phyloP scores from a whole-genome alignment of 1,140 invertebrate genomes.

The Plectrocnemia conspersa region DNA sequence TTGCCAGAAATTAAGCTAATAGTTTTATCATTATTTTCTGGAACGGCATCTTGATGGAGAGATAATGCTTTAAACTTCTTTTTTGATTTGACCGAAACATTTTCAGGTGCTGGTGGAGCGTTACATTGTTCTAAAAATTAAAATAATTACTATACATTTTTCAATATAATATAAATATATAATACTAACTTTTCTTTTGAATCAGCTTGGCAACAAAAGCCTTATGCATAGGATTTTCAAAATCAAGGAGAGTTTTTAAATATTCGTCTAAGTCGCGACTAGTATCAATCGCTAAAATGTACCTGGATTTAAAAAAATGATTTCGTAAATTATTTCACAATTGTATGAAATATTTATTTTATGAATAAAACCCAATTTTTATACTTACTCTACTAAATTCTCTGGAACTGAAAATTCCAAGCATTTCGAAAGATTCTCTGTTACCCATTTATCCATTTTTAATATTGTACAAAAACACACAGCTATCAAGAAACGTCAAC shows the following conservation, averaged over 20 bases:
- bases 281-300: conserved; percentile 60
- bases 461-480: conserved; percentile 12
- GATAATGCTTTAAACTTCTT: conserved; percentile 40
- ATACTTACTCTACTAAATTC: conserved; percentile 59
- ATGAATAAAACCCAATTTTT: background rate
- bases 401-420: conserved; percentile 60
- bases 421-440: conserved; percentile 53
- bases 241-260: conserved; percentile 62
- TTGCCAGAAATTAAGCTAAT: conserved; percentile 49
- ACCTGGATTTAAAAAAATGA: conserved; percentile 44
- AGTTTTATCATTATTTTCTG: conserved; percentile 30
- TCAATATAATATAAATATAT: conserved; percentile 3
- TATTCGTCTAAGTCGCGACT: conserved; percentile 65
- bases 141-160: background rate
- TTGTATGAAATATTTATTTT: conserved; percentile 3
- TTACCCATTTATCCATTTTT: conserved; percentile 56
- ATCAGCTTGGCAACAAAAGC: conserved; percentile 62
- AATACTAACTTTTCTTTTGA: conserved; percentile 45
- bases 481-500: conserved; percentile 6
- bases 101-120: background rate
- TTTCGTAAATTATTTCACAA: background rate
- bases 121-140: conserved; percentile 6
- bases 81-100: conserved; percentile 30
- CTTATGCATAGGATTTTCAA: conserved; percentile 58
- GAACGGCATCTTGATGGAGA: conserved; percentile 13